Conservation (phyloP, 2,888 invertebrate genomes). For the Branchipolynoe longqiensis region DNA sequence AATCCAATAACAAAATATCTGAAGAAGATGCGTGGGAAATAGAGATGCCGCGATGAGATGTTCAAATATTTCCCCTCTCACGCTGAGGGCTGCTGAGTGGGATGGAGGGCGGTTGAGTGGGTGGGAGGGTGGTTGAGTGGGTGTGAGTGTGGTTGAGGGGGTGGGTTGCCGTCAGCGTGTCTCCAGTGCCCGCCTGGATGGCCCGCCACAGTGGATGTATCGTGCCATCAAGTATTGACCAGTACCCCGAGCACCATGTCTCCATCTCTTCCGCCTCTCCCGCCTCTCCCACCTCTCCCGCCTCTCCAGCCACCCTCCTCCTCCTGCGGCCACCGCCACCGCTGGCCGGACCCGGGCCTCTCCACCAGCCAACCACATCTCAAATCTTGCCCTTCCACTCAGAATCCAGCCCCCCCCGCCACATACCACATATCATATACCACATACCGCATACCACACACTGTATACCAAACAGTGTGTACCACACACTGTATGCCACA, state of each 20-base stretch:
- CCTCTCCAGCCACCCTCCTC: too few relatives aligned
- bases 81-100: not conserved
- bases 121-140: not conserved
- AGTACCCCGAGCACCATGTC: not conserved
- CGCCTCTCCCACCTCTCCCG: not conserved
- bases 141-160: too few relatives aligned
- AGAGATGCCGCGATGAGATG: not conserved
- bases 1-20: not conserved
- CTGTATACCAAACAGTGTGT: too few relatives aligned
- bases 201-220: not conserved
- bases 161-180: not conserved
- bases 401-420: too few relatives aligned
- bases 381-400: too few relatives aligned
- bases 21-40: not conserved
- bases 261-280: not conserved
- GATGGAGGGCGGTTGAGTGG: not conserved
- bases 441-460: too few relatives aligned
- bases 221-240: constrained; percentile 15
- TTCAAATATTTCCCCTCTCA: constrained; percentile 14
- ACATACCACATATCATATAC: too few relatives aligned
- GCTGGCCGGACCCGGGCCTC: too few relatives aligned
- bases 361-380: too few relatives aligned
- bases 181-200: not conserved
- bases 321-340: too few relatives aligned
- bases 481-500: too few relatives aligned